Conservation (phyloP, 1,140 invertebrate genomes). For the Diorhabda carinulata region DNA sequence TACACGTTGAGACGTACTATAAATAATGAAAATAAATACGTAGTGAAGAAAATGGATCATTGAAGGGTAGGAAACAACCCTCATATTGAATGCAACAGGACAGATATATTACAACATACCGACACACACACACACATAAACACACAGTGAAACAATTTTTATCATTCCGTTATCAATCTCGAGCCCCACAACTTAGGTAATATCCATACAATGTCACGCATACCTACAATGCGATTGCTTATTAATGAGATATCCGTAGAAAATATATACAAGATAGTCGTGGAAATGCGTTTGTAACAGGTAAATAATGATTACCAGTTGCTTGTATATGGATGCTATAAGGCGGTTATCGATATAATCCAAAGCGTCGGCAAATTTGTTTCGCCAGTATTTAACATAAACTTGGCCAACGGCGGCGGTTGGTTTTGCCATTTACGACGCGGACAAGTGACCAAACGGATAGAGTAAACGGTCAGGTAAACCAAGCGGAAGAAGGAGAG, state of each 20-base stretch:
- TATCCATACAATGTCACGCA: slow-evolving; percentile 43
- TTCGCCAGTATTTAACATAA: background rate
- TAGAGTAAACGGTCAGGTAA: too few species aligned
- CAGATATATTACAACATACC: background rate
- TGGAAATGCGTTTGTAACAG: slow-evolving; percentile 30
- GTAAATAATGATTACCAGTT: slow-evolving; percentile 29
- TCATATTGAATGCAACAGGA: background rate
- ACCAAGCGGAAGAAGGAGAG: too few species aligned
- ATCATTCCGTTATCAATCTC: slow-evolving; percentile 38
- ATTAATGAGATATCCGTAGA: slow-evolving; percentile 35
- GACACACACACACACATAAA: background rate
- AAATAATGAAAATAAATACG: too few species aligned
- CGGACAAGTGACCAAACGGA: background rate
- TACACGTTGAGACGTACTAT: too few species aligned
- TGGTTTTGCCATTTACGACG: background rate
- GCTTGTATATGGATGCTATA: slow-evolving; percentile 4
- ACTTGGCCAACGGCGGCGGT: background rate
- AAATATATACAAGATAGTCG: slow-evolving; percentile 26
- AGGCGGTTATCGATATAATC: background rate
- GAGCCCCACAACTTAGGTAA: slow-evolving; percentile 25
- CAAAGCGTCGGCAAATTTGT: background rate
- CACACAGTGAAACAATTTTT: slow-evolving; percentile 20
- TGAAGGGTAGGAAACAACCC: too few species aligned
- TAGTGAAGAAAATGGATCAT: too few species aligned
- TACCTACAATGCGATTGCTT: slow-evolving; percentile 37